These are phyloP conservation scores for Anarrhichthys ocellatus DNA, from an alignment of 2,113 vertebrate genomes.

Conservation along the genomic window DNA sequence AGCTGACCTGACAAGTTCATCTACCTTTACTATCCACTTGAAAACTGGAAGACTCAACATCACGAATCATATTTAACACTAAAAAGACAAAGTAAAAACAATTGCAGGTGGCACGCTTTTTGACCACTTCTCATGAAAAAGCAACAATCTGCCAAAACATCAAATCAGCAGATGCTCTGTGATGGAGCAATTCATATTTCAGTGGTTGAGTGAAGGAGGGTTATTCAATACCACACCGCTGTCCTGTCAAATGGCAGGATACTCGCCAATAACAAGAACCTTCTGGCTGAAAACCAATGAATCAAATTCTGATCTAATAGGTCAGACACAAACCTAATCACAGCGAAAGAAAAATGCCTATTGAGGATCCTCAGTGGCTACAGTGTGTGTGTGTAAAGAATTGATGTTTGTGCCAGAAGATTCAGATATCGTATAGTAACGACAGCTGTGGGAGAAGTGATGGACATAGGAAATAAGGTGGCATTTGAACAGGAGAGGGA, in stretches of 20 bases:
- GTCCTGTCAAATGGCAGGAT: slow-evolving; percentile 57
- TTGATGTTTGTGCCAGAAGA: slow-evolving; percentile 23
- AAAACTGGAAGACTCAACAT: not conserved
- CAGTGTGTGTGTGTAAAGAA: slow-evolving; percentile 22
- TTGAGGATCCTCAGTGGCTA: slow-evolving; percentile 27
- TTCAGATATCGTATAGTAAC: slow-evolving; percentile 16
- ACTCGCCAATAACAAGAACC: slow-evolving; percentile 48
- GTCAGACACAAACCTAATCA: slow-evolving; percentile 65
- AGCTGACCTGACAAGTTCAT: not conserved
- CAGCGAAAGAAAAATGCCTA: slow-evolving; percentile 37
- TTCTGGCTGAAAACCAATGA: slow-evolving; percentile 58
- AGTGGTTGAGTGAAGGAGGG: slow-evolving; percentile 45
- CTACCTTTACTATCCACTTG: not conserved
- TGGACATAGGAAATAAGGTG: slow-evolving; percentile 3
- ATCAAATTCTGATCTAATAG: slow-evolving; percentile 64
- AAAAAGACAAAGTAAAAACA: not conserved
- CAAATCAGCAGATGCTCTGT: slow-evolving; percentile 32
- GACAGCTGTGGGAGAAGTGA: slow-evolving; percentile 27
- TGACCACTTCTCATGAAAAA: not conserved
- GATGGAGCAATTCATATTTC: slow-evolving; percentile 61
- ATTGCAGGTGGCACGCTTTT: not conserved
- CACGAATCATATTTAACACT: not conserved
- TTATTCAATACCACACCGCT: slow-evolving; percentile 28
- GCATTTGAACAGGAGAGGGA: not conserved
- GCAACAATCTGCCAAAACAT: slow-evolving; percentile 42